Evolutionary conservation across 1,140 invertebrate genomes (phyloP).

Genomic region (Zaprionus camerounensis): DNA sequence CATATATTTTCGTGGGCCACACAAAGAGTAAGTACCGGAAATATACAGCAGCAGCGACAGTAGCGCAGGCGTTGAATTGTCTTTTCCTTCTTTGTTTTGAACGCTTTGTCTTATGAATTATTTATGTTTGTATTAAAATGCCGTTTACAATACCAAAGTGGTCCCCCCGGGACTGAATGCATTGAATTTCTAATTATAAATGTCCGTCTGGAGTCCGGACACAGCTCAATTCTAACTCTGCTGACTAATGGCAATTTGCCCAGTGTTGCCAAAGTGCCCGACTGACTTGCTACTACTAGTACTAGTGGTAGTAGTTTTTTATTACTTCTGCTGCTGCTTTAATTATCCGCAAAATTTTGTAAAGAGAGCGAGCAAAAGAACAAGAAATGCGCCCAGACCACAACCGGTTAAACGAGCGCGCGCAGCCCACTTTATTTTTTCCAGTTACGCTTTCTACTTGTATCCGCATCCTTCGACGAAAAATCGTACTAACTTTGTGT

Average conservation of each 20-base stretch:
- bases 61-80: slow-evolving; percentile 23
- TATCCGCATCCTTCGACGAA: slow-evolving; percentile 50
- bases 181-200: slow-evolving; percentile 79
- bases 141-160: slow-evolving; percentile 62
- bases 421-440: slow-evolving; percentile 43
- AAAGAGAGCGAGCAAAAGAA: slow-evolving; percentile 7
- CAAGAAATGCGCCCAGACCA: slow-evolving; percentile 32
- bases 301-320: neutral
- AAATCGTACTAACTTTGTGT: slow-evolving; percentile 4
- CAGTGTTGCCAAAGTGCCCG: neutral
- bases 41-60: slow-evolving; percentile 31
- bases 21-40: slow-evolving; percentile 76
- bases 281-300: neutral
- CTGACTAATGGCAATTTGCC: slow-evolving; percentile 64
- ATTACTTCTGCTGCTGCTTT: slow-evolving; percentile 26
- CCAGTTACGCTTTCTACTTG: slow-evolving; percentile 41
- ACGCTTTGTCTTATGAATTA: slow-evolving; percentile 68
- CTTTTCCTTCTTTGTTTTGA: slow-evolving; percentile 31
- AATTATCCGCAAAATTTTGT: slow-evolving; percentile 45
- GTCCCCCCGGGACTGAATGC: slow-evolving; percentile 31
- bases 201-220: slow-evolving; percentile 34
- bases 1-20: slow-evolving; percentile 39
- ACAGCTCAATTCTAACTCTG: slow-evolving; percentile 50
- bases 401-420: slow-evolving; percentile 43
- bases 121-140: slow-evolving; percentile 61